A percentile compares a stretch with the other conserved stretches of the same genome.
Conservation (phyloP, 2,113 vertebrate species). For the Phylloscopus trochilus region DNA sequence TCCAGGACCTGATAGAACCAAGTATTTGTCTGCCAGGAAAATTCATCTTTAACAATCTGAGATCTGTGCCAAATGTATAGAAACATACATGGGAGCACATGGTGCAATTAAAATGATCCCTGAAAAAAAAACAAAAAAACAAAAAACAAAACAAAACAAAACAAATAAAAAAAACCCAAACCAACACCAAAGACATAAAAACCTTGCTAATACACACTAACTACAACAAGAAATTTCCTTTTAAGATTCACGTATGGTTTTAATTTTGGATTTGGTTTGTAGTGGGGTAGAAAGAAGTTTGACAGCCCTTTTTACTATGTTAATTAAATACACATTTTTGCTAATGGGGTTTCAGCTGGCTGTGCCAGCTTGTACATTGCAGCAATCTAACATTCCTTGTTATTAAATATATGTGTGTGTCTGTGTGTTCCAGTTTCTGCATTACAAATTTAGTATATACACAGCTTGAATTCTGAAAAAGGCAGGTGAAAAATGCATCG, state of each 20-base stretch:
- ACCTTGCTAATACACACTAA: not conserved
- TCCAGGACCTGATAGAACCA: slow-evolving; percentile 48
- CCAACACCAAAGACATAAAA: not conserved
- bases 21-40: slow-evolving; percentile 51
- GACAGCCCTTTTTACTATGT: not conserved
- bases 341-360: not conserved
- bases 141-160: no score
- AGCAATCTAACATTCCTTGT: not conserved
- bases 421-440: not conserved
- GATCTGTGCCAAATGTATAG: slow-evolving; percentile 17
- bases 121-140: not conserved
- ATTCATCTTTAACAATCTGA: slow-evolving; percentile 46
- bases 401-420: not conserved
- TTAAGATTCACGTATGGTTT: slow-evolving; percentile 34
- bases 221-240: slow-evolving; percentile 24
- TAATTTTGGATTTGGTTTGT: slow-evolving; percentile 53
- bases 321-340: slow-evolving; percentile 34
- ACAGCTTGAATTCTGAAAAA: not conserved
- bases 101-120: not conserved
- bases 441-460: not conserved
- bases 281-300: not conserved
- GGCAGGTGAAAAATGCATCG: not conserved
- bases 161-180: no score
- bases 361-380: not conserved
- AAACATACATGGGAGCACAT: not conserved